phyloP scores from a whole-genome alignment of 2,888 invertebrate species.

The Allygus modestus region DNA sequence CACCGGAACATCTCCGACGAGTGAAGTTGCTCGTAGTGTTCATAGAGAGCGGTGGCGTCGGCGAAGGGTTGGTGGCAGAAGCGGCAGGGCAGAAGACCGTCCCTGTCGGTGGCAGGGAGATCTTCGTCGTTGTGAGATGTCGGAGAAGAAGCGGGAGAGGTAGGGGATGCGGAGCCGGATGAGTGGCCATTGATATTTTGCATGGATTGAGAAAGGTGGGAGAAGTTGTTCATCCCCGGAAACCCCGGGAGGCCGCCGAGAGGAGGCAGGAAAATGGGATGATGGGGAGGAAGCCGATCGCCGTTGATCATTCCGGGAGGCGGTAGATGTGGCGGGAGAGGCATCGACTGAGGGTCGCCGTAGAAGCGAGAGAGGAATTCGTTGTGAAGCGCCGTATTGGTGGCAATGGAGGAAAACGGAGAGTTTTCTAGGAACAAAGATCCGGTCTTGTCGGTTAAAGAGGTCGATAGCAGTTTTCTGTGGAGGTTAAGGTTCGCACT shows the following conservation, averaged over 20 bases:
- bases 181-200: constrained; percentile 75
- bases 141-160: constrained; percentile 69
- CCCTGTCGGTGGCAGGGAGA: constrained; percentile 81
- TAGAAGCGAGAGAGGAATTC: constrained; percentile 88
- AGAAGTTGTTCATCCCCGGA: constrained; percentile 74
- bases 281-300: constrained; percentile 76
- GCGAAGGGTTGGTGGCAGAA: constrained; percentile 83
- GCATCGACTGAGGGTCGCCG: constrained; percentile 78
- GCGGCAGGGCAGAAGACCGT: constrained; percentile 83
- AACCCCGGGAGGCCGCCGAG: constrained; percentile 78
- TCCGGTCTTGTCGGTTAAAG: constrained; percentile 70
- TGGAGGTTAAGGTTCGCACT: constrained; percentile 95
- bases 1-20: constrained; percentile 84
- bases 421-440: constrained; percentile 74
- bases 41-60: constrained; percentile 81
- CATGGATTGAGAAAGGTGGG: constrained; percentile 76
- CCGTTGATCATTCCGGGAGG: constrained; percentile 75
- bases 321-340: constrained; percentile 74
- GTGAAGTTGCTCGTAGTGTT: constrained; percentile 85
- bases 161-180: constrained; percentile 71
- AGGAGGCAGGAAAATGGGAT: constrained; percentile 79
- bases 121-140: constrained; percentile 82
- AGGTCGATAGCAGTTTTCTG: constrained; percentile 89
- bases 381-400: constrained; percentile 78
- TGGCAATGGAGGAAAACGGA: constrained; percentile 78